phyloP scores from a whole-genome alignment of 2,888 invertebrate genomes.

The Mythimna albipuncta region DNA sequence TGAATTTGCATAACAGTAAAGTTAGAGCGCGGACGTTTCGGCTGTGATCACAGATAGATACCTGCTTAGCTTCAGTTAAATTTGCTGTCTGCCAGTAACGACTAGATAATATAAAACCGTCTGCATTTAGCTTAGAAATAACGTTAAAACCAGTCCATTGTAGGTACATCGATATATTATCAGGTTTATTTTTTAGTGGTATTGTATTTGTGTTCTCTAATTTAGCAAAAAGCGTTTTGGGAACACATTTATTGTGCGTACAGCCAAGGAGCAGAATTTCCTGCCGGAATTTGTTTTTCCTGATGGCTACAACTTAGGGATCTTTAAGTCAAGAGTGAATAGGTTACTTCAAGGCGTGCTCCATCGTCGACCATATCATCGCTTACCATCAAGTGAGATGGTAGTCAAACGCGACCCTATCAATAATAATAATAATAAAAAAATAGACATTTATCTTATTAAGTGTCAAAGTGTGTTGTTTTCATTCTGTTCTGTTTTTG shows the following conservation, averaged over 20 bases:
- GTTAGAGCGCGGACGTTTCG: conserved; percentile 22
- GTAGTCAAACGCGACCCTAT: too few relatives aligned
- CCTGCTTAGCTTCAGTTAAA: conserved; percentile 9
- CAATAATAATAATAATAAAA: too few relatives aligned
- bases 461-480: too few relatives aligned
- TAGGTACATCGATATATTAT: conserved; percentile 26
- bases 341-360: too few relatives aligned
- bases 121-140: conserved; percentile 30
- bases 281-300: too few relatives aligned
- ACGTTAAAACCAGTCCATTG: conserved; percentile 20
- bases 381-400: too few relatives aligned
- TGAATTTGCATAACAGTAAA: conserved; percentile 39
- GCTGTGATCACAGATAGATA: conserved; percentile 29
- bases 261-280: too few relatives aligned
- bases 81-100: conserved; percentile 35
- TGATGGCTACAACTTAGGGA: too few relatives aligned
- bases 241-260: too few relatives aligned
- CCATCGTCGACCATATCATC: too few relatives aligned
- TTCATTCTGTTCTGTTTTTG: too few relatives aligned
- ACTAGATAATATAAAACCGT: conserved; percentile 21
- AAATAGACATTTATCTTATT: neutral
- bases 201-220: neutral
- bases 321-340: too few relatives aligned
- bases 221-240: neutral
- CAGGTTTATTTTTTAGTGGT: neutral